Evolutionary conservation across 2,113 vertebrate genomes (phyloP), one percentile per base, ranked within the genome.

Genomic region (Chroicocephalus ridibundus): DNA sequence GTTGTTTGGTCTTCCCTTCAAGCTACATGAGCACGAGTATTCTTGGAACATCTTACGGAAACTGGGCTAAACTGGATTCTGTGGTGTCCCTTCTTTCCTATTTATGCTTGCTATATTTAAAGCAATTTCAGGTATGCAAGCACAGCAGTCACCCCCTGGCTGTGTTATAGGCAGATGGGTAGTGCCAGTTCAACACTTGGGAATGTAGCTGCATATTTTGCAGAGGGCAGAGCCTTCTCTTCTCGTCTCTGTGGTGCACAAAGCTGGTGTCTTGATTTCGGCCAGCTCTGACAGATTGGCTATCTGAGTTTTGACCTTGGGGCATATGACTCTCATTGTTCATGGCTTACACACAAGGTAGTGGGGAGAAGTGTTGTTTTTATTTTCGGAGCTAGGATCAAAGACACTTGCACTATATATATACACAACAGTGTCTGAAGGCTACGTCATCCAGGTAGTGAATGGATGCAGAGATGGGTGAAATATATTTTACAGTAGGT

Each of bases 11-110:
- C 27, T 72, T 84, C 21, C 46, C 17, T 47, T 57, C 27, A 52
- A 42, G 44, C 24, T 85, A 1, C 0, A 0, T 24, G 47, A 66
- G n/a, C 1, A 4, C 32, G 29, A 57, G 14, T 55, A 8, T 75
- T 90, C 75, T 71, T 47, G 20, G 78, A 92, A 60, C 1, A 0
- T 51, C 24, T 47, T 38, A 38, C 2, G 5, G 65, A 64, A 87
- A 42, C 60, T 68, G 32, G 32, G 31, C 65, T 75, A 15, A 64
- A 64, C 29, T 69, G 57, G n/a, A 24, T 79, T 64, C 57, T 68
- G 21, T 38, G 29, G 15, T 85, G n/a, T 84, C 47, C 44, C 19
- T 36, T 76, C n/a, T 71, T 91, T 20, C 9, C 29, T 78, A 9
- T 44, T 70, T 51, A 36, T 52, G n/a, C 60, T 82, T 87, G 32